Percentiles rank a stretch among this genome's conserved stretches.
These are phyloP conservation scores for Conistra vaccinii DNA, from an alignment of 2,888 invertebrate genomes.

Conservation along the genomic window DNA sequence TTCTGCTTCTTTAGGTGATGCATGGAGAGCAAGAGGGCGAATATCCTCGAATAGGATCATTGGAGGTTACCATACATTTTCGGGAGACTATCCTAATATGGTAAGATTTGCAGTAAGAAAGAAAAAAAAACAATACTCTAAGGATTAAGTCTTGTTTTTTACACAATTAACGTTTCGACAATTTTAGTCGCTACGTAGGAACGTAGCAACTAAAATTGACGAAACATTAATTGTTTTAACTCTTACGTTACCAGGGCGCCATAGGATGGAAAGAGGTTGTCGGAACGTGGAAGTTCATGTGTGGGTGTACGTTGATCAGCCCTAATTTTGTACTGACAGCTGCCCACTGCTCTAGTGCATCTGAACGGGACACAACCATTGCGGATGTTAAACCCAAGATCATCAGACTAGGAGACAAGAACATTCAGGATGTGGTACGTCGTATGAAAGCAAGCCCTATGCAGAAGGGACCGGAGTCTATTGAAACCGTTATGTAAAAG, in stretches of 20 bases:
- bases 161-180: too few species aligned
- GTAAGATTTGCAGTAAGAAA: slow-evolving; percentile 7
- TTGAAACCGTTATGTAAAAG: not conserved
- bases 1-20: slow-evolving; percentile 17
- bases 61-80: slow-evolving; percentile 42
- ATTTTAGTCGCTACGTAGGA: too few species aligned
- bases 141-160: too few species aligned
- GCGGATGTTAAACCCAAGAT: slow-evolving; percentile 73
- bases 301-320: slow-evolving; percentile 93
- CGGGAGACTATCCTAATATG: slow-evolving; percentile 49
- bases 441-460: slow-evolving; percentile 2
- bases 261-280: slow-evolving; percentile 76
- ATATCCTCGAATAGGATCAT: slow-evolving; percentile 25
- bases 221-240: not conserved
- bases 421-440: slow-evolving; percentile 47
- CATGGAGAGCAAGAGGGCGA: slow-evolving; percentile 15
- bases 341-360: slow-evolving; percentile 91
- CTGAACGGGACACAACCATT: slow-evolving; percentile 65
- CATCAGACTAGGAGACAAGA: slow-evolving; percentile 72
- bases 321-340: slow-evolving; percentile 92
- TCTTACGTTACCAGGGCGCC: slow-evolving; percentile 72
- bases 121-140: not conserved
- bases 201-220: not conserved
- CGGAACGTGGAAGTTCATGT: slow-evolving; percentile 82
- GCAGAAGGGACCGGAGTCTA: not conserved